Base-by-base conservation (phyloP, 1,140 invertebrate species). In the Conus ventricosus region DNA sequence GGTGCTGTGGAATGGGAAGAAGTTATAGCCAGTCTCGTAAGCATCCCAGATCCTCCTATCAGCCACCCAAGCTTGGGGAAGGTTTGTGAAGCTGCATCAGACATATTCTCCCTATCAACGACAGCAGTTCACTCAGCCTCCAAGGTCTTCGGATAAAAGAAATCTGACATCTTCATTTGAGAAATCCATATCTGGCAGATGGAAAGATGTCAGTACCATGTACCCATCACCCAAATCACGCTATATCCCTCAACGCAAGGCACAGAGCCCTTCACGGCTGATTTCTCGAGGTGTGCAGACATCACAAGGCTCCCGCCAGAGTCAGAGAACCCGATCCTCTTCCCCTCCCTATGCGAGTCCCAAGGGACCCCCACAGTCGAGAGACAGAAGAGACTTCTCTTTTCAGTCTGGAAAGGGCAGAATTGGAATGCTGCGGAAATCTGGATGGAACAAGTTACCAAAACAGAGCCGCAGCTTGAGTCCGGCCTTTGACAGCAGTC, bases 171-270 rank as follows among this genome's bases (percentile, higher is more conserved):
- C 80, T 17, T 27, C 75, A 57, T n/a, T 55, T 15, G 57, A 27
- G 23, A 85, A 57, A 75, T 15, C 6, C 13, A n/a, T 25, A 4
- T 23, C n/a, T 6, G 84, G 76, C 78, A 76, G 51, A 57, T 63
- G 63, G 11, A 89, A 88, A 85, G 92, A 93, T 91, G 90, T 89
- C 25, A 90, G 91, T n/a, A 91, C 92, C 8, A 93, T 90, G 86
- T 92, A 90, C 89, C 93, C 93, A 13, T 92, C 92, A 39, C 93
- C 93, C 15, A 91, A 91, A 15, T 76, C 81, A 15, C 89, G 87
- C 5, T 90, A 90, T 88, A 90, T 88, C 23, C 60, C 75, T 53
- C 90, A 89, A 63, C 78, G 87, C 27, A 84, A 71, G 8, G 75
- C 57, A 51, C 84, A 87, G n/a, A 63, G 75, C 54, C 83, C 15